Percentiles rank a stretch among this genome's conserved stretches.
Conservation (phyloP, 2,113 vertebrate genomes). For the Redunca redunca region DNA sequence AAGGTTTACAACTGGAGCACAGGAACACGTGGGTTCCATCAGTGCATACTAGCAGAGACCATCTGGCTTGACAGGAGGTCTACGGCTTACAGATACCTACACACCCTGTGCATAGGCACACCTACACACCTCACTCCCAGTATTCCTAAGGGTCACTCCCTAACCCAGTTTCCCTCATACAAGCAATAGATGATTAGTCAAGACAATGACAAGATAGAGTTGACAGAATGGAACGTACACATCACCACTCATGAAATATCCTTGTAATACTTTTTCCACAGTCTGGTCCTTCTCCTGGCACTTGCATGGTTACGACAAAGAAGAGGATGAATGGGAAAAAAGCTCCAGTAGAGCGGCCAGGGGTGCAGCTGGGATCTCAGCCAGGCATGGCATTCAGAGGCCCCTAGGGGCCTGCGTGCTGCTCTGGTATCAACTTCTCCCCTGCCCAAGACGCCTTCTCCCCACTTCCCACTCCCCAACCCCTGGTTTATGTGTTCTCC, state of each 20-base stretch:
- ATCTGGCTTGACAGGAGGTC: neutral
- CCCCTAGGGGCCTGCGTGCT: no score
- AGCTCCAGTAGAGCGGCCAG: neutral
- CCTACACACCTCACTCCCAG: neutral
- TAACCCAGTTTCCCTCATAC: neutral
- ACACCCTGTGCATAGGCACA: neutral
- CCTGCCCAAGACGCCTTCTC: neutral
- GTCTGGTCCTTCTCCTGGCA: neutral
- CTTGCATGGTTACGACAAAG: neutral
- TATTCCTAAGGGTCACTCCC: neutral
- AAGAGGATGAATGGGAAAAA: neutral
- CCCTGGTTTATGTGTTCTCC: neutral
- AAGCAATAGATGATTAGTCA: neutral
- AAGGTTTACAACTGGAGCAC: conserved; percentile 83
- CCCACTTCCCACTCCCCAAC: no score
- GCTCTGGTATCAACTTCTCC: neutral
- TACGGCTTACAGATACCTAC: neutral
- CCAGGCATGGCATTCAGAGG: neutral
- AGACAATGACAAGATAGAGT: neutral
- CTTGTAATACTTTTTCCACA: neutral
- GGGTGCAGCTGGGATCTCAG: neutral
- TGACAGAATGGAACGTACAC: neutral
- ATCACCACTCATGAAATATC: neutral
- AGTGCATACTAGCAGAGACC: neutral
- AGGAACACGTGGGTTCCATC: conserved; percentile 37